Base-by-base conservation (phyloP, 2,888 invertebrate species). In the Coelogynopora nodosa region DNA sequence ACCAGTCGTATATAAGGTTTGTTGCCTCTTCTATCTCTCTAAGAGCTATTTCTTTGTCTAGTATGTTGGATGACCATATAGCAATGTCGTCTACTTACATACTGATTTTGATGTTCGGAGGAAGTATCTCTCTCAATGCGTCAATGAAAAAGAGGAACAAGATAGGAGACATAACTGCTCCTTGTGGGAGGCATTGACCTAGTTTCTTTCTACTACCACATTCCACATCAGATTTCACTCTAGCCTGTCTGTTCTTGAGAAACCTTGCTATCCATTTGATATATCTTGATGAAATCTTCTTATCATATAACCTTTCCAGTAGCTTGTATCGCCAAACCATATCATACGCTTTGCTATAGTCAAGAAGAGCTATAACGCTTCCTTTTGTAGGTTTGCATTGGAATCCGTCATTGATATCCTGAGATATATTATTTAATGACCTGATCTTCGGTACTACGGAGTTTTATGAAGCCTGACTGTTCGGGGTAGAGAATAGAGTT, bases 181-280 rank as follows among this genome's bases (percentile, higher is more conserved):
- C 83, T 29, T 82, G 83, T 13, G 83, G 83, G 5, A 82, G 83
- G 28, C 83, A 2, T 82, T 82, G 83, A 31, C 83, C n/a, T n/a
- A 82, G 23, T n/a, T 74, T 74, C 74, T 74, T 74, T 74, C 74
- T 74, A 1, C 23, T 74, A 23, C 74, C 74, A n/a, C n/a, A n/a
- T n/a, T n/a, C n/a, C n/a, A n/a, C n/a, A n/a, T 5, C 49, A 49
- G 49, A 49, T 49, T 49, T 49, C 10, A 49, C 49, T 10, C 49
- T 49, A 5, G 49, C 49, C 5, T 49, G 49, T 49, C 49, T 49
- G 49, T 49, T 49, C 18, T 18, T 49, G 5, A 10, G 18, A 49
- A 49, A 49, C 5, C 18, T 18, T 10, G 49, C 49, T 10, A 49
- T 49, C 49, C 49, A 10, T 49, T 49, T 49, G 49, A 49, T 49